Conservation (phyloP, 2,888 invertebrate species). For the Dasypogon diadema region DNA sequence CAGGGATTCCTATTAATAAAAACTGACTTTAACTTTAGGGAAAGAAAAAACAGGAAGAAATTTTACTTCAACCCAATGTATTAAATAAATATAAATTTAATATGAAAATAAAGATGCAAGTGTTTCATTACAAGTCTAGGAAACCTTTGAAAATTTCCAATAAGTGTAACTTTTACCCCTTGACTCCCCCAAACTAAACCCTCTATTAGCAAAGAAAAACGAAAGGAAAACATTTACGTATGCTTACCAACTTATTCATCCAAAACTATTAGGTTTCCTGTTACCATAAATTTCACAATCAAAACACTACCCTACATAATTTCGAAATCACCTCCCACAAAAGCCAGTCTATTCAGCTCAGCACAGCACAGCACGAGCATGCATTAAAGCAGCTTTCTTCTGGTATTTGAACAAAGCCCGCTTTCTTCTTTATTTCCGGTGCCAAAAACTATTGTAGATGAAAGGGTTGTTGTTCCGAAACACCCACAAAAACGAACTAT, state of each 20-base stretch:
- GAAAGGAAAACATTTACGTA: too few species aligned
- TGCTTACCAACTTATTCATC: not conserved
- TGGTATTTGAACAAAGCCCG: not conserved
- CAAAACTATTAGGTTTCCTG: not conserved
- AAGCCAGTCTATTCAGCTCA: not conserved
- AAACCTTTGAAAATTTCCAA: too few species aligned
- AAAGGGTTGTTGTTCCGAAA: not conserved
- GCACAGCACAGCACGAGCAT: not conserved
- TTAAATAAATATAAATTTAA: too few species aligned
- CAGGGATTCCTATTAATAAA: too few species aligned
- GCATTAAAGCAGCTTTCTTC: slow-evolving; percentile 16
- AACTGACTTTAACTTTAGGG: too few species aligned
- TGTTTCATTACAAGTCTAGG: too few species aligned
- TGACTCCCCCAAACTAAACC: too few species aligned
- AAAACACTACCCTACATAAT: slow-evolving; percentile 3
- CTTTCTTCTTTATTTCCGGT: not conserved
- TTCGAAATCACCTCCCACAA: slow-evolving; percentile 18
- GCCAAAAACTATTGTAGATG: not conserved
- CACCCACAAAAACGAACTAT: not conserved
- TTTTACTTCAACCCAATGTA: too few species aligned
- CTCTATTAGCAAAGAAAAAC: too few species aligned
- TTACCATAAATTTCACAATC: slow-evolving; percentile 33
- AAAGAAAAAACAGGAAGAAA: too few species aligned
- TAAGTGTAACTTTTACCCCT: too few species aligned
- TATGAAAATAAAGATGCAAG: too few species aligned